phyloP scores from a whole-genome alignment of 2,113 vertebrate genomes.

The Lophius piscatorius region DNA sequence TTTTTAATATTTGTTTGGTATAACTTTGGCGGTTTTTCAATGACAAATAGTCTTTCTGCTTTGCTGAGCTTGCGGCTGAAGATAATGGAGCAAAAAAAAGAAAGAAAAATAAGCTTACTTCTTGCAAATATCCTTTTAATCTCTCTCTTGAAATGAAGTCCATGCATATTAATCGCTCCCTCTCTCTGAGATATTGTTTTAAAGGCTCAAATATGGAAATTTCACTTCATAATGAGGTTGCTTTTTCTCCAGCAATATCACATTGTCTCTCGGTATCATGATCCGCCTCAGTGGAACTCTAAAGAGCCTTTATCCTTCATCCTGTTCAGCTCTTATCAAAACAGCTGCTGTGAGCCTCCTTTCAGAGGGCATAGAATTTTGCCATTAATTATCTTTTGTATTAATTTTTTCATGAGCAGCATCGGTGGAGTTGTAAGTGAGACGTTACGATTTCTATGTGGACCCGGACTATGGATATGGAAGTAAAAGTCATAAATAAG shows the following conservation, averaged over 20 bases:
- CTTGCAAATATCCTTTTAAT: no score
- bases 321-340: conserved; percentile 34
- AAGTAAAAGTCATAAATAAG: background rate
- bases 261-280: conserved; percentile 3
- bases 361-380: conserved; percentile 36
- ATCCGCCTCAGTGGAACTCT: conserved; percentile 19
- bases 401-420: conserved; percentile 17
- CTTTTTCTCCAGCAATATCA: conserved; percentile 25
- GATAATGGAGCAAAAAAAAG: no score
- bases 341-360: conserved; percentile 23
- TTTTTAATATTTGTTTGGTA: no score
- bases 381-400: conserved; percentile 43
- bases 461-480: conserved; percentile 5
- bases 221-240: conserved; percentile 39
- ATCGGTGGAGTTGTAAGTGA: conserved; percentile 2
- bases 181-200: conserved; percentile 39
- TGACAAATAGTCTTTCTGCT: no score
- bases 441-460: conserved; percentile 6
- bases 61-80: no score
- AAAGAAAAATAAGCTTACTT: no score
- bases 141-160: conserved; percentile 21
- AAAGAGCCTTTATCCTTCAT: conserved; percentile 8
- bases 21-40: no score
- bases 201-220: conserved; percentile 22
- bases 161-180: conserved; percentile 34